Evolutionary conservation across 1,140 invertebrate genomes (phyloP).

Genomic region (Dufourea novaeangliae): DNA sequence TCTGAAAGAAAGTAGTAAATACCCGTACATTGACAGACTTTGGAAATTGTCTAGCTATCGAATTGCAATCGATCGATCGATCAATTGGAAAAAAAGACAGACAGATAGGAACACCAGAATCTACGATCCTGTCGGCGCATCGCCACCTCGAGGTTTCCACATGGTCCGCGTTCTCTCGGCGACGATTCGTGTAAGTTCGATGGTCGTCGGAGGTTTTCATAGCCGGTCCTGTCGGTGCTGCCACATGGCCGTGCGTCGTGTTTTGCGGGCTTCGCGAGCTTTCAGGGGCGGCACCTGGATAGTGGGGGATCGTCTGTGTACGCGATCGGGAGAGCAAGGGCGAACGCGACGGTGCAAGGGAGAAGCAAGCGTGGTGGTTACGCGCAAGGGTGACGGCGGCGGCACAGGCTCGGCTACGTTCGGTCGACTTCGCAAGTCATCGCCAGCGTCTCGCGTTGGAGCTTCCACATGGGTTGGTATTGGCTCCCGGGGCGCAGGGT

Average conservation of each 20-base stretch:
- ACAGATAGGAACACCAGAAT: neutral
- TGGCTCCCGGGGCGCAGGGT: conserved; percentile 80
- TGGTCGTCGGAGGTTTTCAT: conserved; percentile 43
- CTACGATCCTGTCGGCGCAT: conserved; percentile 52
- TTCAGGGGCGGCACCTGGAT: conserved; percentile 65
- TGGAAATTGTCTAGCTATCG: no score
- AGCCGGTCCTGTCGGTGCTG: conserved; percentile 73
- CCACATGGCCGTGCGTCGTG: conserved; percentile 72
- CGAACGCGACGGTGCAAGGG: conserved; percentile 7
- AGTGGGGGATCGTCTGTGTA: conserved; percentile 41
- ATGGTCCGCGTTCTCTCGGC: conserved; percentile 63
- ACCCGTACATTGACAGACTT: no score
- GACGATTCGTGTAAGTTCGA: conserved; percentile 46
- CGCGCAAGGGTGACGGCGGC: conserved; percentile 54
- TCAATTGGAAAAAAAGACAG: neutral
- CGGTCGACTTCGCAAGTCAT: conserved; percentile 75
- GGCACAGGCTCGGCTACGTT: conserved; percentile 68
- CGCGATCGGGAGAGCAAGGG: neutral
- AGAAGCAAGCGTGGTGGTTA: conserved; percentile 55
- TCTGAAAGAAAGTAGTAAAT: no score
- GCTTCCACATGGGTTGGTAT: conserved; percentile 82
- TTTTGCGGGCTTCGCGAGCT: conserved; percentile 65
- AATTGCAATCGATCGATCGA: neutral
- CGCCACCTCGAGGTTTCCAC: conserved; percentile 68
- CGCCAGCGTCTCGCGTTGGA: conserved; percentile 76